Percentiles rank a stretch among this genome's conserved stretches.
Conservation (phyloP, 2,797 vertebrate species). For the Peromyscus melanophrys region DNA sequence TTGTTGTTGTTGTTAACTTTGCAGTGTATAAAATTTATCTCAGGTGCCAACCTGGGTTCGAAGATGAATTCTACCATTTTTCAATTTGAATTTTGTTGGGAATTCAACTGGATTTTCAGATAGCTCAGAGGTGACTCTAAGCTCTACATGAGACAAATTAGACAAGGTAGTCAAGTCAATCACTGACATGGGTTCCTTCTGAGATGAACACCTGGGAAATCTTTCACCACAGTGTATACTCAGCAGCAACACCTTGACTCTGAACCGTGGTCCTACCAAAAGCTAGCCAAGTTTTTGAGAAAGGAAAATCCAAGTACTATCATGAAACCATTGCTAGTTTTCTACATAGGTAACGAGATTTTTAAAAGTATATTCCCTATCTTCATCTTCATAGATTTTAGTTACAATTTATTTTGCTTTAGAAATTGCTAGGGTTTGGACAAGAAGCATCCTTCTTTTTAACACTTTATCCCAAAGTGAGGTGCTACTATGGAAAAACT, state of each 20-base stretch:
- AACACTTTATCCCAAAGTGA: neutral
- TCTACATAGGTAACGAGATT: neutral
- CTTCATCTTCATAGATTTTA: neutral
- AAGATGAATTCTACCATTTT: constrained; percentile 13
- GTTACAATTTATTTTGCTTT: neutral
- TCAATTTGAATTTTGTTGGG: neutral
- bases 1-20: neutral
- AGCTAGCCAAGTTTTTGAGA: neutral
- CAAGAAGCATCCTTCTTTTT: neutral
- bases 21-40: neutral
- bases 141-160: neutral
- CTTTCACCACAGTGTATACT: neutral
- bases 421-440: neutral
- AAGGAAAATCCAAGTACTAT: neutral
- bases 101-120: neutral
- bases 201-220: neutral
- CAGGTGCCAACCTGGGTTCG: neutral
- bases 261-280: neutral
- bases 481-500: neutral
- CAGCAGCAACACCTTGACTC: neutral
- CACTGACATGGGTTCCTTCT: neutral
- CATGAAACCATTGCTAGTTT: neutral
- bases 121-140: neutral
- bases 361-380: neutral
- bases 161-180: neutral